Conservation (phyloP, 2,113 vertebrate species). For the Ancistrus triradiatus region DNA sequence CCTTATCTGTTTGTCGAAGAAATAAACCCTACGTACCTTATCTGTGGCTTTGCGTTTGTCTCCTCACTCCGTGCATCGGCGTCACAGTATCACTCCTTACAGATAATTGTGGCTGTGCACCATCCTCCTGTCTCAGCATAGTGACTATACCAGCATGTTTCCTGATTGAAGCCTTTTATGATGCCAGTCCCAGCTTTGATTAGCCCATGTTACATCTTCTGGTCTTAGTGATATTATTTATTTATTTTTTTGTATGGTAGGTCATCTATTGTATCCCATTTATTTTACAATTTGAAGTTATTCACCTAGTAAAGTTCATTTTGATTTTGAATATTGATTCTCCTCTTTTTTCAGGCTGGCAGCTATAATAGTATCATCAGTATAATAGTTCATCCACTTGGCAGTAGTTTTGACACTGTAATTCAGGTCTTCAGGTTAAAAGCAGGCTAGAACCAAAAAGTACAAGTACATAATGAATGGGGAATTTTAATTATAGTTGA, state of each 20-base stretch:
- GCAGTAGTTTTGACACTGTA: conserved; percentile 43
- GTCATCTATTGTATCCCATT: conserved; percentile 76
- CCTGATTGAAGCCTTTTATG: conserved; percentile 62
- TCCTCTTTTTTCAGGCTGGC: conserved; percentile 27
- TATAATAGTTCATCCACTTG: conserved; percentile 58
- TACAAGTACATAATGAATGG: too few relatives aligned
- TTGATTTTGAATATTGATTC: conserved; percentile 74
- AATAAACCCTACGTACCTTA: too few relatives aligned
- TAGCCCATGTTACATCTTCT: conserved; percentile 63
- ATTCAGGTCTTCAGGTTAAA: conserved; percentile 52
- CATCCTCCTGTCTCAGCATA: conserved; percentile 62
- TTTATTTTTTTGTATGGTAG: conserved; percentile 71
- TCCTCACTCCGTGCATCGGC: too few relatives aligned
- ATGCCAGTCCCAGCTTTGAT: conserved; percentile 71
- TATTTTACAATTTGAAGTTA: conserved; percentile 70
- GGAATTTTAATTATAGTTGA: too few relatives aligned
- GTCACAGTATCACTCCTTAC: conserved; percentile 38
- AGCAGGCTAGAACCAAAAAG: conserved; percentile 11
- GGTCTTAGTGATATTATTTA: conserved; percentile 72
- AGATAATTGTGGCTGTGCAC: conserved; percentile 42
- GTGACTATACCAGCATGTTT: conserved; percentile 26
- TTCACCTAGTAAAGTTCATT: conserved; percentile 72
- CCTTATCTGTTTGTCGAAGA: too few relatives aligned
- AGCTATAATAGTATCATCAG: too few relatives aligned
- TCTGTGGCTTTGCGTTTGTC: too few relatives aligned